These are phyloP conservation scores for Nicator chloris DNA, from an alignment of 2,113 vertebrate species.

Conservation along the genomic window DNA sequence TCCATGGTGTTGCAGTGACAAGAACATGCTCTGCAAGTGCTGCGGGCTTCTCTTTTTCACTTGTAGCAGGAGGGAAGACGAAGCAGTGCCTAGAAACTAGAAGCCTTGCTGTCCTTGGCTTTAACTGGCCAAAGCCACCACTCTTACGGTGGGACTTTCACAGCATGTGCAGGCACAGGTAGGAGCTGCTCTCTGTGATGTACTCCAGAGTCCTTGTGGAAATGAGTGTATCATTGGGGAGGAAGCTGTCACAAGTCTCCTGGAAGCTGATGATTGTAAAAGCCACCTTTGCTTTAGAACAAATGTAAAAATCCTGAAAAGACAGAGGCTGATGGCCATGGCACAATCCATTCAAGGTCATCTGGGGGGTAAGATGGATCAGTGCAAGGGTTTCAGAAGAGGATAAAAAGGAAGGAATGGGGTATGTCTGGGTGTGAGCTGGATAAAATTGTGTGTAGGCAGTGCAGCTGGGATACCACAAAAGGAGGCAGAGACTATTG, in stretches of 20 bases:
- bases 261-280: not conserved
- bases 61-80: not conserved
- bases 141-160: not conserved
- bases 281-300: not conserved
- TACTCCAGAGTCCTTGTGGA: not conserved
- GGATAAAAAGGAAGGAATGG: not conserved
- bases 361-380: not conserved
- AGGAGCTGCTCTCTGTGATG: not conserved
- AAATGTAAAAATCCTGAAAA: not conserved
- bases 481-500: not conserved
- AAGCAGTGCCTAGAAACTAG: not conserved
- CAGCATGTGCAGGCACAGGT: not conserved
- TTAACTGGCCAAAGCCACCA: not conserved
- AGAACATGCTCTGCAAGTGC: not conserved
- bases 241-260: not conserved
- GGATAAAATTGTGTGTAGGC: conserved; percentile 8
- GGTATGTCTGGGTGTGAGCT: not conserved
- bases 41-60: not conserved
- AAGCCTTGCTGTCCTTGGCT: not conserved
- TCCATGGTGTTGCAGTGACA: not conserved
- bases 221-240: not conserved
- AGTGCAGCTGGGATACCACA: not conserved
- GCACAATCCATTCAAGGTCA: not conserved
- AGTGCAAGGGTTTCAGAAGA: not conserved
- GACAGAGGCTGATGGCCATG: not conserved